These are phyloP conservation scores for Lymantria dispar DNA, from an alignment of 2,888 invertebrate species.

Conservation along the genomic window DNA sequence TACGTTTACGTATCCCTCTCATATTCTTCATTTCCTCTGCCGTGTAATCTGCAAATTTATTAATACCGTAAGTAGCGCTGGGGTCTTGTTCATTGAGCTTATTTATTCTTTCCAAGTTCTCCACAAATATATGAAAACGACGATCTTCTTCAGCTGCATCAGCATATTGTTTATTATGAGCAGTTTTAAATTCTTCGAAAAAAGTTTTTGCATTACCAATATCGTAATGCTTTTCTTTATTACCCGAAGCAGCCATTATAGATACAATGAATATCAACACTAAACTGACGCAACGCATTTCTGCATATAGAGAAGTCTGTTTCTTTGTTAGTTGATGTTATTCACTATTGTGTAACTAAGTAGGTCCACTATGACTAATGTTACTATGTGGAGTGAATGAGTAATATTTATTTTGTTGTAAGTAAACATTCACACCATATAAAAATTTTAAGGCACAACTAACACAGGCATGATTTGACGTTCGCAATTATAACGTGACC, in stretches of 20 bases:
- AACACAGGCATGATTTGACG: no score
- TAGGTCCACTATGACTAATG: not conserved
- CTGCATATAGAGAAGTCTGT: not conserved
- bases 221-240: slow-evolving; percentile 28
- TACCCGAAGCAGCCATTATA: slow-evolving; percentile 23
- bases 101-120: slow-evolving; percentile 38
- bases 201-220: slow-evolving; percentile 29
- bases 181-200: slow-evolving; percentile 41
- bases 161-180: slow-evolving; percentile 42
- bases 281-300: slow-evolving; percentile 15
- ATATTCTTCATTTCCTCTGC: slow-evolving; percentile 30
- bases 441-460: no score
- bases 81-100: slow-evolving; percentile 22
- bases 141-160: slow-evolving; percentile 38
- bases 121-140: slow-evolving; percentile 42
- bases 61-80: slow-evolving; percentile 38
- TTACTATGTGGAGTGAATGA: no score
- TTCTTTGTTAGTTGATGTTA: slow-evolving; percentile 6
- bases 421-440: no score
- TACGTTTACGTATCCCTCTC: slow-evolving; percentile 20
- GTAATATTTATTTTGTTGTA: no score
- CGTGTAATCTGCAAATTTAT: slow-evolving; percentile 49
- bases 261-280: slow-evolving; percentile 19
- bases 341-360: not conserved
- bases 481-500: no score